These are phyloP conservation scores for Eupithecia subumbrata DNA, from an alignment of 2,888 invertebrate genomes.

Conservation along the genomic window DNA sequence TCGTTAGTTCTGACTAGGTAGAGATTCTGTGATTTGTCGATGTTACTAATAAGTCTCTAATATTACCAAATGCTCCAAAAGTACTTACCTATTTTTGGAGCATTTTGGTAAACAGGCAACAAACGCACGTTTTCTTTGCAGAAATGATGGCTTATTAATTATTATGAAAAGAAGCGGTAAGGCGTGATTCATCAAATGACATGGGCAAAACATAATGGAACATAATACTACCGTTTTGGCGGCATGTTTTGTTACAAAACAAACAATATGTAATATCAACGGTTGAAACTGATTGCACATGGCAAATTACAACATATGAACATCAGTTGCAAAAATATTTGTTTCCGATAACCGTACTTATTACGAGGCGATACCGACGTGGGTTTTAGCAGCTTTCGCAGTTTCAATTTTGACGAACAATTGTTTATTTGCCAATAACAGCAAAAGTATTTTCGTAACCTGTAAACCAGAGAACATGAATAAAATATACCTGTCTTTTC, in stretches of 20 bases:
- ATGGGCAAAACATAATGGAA: neutral
- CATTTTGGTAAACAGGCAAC: neutral
- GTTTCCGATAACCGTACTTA: conserved; percentile 12
- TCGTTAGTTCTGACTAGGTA: too few relatives aligned
- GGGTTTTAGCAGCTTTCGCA: neutral
- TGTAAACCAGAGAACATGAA: neutral
- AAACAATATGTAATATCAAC: neutral
- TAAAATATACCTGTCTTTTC: neutral
- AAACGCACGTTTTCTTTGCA: neutral
- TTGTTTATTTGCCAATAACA: neutral
- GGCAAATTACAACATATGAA: conserved; percentile 15
- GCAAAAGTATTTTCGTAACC: neutral
- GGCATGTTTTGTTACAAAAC: neutral
- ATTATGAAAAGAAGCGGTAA: neutral
- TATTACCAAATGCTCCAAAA: too few relatives aligned
- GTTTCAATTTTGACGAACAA: neutral
- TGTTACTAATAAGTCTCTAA: too few relatives aligned
- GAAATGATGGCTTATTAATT: neutral
- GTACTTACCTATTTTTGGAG: too few relatives aligned
- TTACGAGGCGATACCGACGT: too few relatives aligned
- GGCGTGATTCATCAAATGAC: neutral
- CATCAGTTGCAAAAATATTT: conserved; percentile 16
- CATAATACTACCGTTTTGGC: neutral
- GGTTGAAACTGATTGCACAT: conserved; percentile 10
- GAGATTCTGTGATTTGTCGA: too few relatives aligned